Evolutionary conservation across 1,140 invertebrate species (phyloP).

Genomic region (Solenopsis fugax): DNA sequence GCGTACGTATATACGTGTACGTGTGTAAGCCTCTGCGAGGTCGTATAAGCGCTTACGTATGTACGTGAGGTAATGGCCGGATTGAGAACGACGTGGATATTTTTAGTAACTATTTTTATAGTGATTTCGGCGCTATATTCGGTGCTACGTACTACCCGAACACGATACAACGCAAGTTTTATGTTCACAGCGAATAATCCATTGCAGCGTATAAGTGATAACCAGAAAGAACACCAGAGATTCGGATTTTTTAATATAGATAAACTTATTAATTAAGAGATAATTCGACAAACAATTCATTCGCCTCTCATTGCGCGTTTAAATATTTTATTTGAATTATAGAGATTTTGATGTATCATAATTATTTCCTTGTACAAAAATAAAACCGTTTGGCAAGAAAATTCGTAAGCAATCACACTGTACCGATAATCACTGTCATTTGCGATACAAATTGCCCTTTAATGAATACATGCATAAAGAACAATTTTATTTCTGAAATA

Average conservation of each 20-base stretch:
- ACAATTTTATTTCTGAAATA: constrained; percentile 46
- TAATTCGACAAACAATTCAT: background rate
- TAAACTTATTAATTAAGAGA: background rate
- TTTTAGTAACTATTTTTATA: constrained; percentile 50
- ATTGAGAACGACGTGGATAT: constrained; percentile 49
- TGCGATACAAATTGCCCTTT: background rate
- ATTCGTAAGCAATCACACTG: background rate
- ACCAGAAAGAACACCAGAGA: background rate
- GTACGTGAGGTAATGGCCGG: constrained; percentile 46
- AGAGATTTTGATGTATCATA: background rate
- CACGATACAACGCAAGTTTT: background rate
- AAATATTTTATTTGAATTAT: background rate
- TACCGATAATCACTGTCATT: background rate
- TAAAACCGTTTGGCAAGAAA: background rate
- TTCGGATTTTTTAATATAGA: constrained; percentile 16
- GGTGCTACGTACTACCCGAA: background rate
- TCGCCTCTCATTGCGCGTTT: background rate
- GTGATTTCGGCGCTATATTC: background rate
- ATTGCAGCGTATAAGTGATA: background rate
- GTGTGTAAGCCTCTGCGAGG: constrained; percentile 39
- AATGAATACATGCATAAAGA: background rate
- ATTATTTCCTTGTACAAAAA: background rate
- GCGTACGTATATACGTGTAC: constrained; percentile 42
- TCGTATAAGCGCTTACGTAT: constrained; percentile 41
- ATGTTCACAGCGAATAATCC: background rate